A percentile compares a stretch with the other conserved stretches of the same genome.
Conservation (phyloP, 1,140 invertebrate genomes). For the Penaeus indicus region DNA sequence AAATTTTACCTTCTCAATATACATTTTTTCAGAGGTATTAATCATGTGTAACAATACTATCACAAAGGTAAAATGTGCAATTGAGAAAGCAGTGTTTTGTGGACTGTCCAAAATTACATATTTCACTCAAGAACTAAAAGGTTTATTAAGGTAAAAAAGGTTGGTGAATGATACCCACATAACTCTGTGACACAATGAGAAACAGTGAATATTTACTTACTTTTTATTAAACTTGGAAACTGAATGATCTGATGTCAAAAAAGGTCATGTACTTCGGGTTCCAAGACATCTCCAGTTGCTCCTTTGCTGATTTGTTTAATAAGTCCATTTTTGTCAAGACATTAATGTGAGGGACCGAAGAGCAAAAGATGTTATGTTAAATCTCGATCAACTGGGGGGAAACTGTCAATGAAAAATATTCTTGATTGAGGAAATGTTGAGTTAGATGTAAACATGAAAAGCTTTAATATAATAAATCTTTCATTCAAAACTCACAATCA, state of each 20-base stretch:
- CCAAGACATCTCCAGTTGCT: slow-evolving; percentile 80
- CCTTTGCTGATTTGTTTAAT: slow-evolving; percentile 83
- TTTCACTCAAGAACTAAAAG: too few species aligned
- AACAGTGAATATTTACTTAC: slow-evolving; percentile 29
- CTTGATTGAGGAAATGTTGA: neutral
- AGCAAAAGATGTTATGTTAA: neutral
- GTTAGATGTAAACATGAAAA: neutral
- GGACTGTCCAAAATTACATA: too few species aligned
- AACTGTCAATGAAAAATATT: neutral
- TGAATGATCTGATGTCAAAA: slow-evolving; percentile 60
- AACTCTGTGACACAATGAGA: too few species aligned
- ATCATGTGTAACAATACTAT: neutral
- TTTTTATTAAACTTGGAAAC: slow-evolving; percentile 61
- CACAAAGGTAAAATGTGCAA: too few species aligned
- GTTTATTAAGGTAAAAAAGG: too few species aligned
- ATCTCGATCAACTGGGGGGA: neutral
- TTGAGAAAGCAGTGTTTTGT: too few species aligned
- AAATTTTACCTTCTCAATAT: too few species aligned
- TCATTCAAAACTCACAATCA: too few species aligned
- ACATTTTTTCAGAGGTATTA: neutral
- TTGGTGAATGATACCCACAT: too few species aligned
- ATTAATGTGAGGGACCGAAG: slow-evolving; percentile 87
- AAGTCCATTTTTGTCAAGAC: slow-evolving; percentile 97
- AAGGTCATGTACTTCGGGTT: slow-evolving; percentile 65
- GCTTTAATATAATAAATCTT: too few species aligned